Evolutionary conservation across 2,113 vertebrate species (phyloP).

Genomic region (Acanthisitta chloris): DNA sequence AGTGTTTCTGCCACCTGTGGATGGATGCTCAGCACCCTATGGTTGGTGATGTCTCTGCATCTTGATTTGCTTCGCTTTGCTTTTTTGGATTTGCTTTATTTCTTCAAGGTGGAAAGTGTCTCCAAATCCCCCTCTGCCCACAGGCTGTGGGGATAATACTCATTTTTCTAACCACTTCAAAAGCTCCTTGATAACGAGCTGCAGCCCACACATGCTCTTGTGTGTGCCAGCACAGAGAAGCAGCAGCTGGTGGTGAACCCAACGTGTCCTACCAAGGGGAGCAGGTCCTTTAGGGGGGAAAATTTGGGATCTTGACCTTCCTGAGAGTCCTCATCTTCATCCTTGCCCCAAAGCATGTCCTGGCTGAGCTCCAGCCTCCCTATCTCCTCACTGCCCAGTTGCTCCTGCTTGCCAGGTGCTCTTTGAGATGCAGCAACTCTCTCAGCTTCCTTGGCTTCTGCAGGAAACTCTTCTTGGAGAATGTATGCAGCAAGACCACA

Average conservation of each 20-base stretch:
- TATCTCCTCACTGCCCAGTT: neutral
- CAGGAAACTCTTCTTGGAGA: neutral
- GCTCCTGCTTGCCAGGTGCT: neutral
- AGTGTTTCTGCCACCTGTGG: neutral
- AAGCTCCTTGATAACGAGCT: neutral
- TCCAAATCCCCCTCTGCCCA: neutral
- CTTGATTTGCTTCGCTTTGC: neutral
- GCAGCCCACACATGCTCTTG: neutral
- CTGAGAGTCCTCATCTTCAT: neutral
- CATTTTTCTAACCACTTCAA: conserved; percentile 6
- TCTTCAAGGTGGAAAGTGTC: neutral
- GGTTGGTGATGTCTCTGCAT: accelerated
- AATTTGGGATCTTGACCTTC: neutral
- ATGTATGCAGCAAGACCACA: neutral
- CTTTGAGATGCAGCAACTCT: neutral
- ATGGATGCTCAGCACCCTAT: accelerated
- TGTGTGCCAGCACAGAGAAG: too few species aligned
- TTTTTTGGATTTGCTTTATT: neutral
- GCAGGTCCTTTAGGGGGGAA: neutral
- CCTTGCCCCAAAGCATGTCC: accelerated
- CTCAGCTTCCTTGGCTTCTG: neutral
- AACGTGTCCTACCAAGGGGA: accelerated
- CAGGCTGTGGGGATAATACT: neutral
- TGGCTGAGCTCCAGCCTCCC: neutral
- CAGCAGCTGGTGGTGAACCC: too few species aligned